These are phyloP conservation scores for Hestina assimilis DNA, from an alignment of 1,140 invertebrate species.

Conservation along the genomic window DNA sequence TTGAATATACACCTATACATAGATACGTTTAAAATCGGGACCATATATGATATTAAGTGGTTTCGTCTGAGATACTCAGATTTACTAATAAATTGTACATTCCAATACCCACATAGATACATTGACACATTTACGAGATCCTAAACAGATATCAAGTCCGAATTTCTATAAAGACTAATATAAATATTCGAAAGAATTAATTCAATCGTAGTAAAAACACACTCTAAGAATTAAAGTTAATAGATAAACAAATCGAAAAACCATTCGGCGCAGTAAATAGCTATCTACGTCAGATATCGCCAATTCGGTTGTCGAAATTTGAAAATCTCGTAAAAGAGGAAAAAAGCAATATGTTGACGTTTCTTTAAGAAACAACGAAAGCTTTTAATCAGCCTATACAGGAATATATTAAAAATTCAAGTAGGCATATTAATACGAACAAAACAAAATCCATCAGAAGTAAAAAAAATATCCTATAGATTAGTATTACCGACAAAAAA, in stretches of 20 bases:
- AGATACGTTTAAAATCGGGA: constrained; percentile 13
- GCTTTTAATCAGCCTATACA: too few species aligned
- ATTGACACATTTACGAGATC: neutral
- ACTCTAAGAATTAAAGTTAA: neutral
- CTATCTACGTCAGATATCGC: too few species aligned
- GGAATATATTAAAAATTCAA: too few species aligned
- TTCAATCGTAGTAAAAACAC: neutral
- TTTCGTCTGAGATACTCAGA: constrained; percentile 3
- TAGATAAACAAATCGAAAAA: too few species aligned
- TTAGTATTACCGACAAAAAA: too few species aligned
- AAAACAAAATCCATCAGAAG: too few species aligned
- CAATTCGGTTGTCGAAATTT: too few species aligned
- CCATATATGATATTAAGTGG: constrained; percentile 14
- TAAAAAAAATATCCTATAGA: too few species aligned
- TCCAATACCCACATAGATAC: neutral
- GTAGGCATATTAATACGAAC: too few species aligned
- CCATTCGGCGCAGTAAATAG: neutral
- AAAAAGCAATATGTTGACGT: too few species aligned
- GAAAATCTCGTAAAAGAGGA: too few species aligned
- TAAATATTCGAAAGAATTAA: neutral
- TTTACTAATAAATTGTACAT: neutral
- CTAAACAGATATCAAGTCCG: neutral
- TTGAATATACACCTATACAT: constrained; percentile 5
- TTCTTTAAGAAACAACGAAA: too few species aligned
- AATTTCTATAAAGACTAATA: neutral